Percentiles rank a stretch among this genome's conserved stretches.
These are phyloP conservation scores for Limnodromus scolopaceus DNA, from an alignment of 2,797 vertebrate genomes.

Conservation along the genomic window DNA sequence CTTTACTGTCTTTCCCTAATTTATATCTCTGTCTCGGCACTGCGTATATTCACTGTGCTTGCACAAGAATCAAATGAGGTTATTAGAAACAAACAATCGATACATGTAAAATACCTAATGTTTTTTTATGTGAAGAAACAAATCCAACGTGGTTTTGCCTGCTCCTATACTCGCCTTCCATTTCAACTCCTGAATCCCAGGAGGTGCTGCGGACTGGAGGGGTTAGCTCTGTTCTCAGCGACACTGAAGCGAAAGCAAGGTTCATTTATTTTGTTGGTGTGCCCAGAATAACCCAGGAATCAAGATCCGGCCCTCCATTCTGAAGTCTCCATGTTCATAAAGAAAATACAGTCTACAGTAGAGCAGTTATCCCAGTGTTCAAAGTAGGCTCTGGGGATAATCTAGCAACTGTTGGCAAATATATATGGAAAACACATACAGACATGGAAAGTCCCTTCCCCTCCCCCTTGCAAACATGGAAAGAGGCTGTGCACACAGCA, in stretches of 20 bases:
- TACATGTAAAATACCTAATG: not conserved
- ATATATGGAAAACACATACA: slow-evolving; percentile 51
- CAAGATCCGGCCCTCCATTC: not conserved
- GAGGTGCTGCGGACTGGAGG: not conserved
- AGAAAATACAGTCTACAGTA: slow-evolving; percentile 46
- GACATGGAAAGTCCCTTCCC: slow-evolving; percentile 63
- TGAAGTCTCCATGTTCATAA: slow-evolving; percentile 20
- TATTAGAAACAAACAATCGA: not conserved
- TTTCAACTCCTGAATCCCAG: not conserved
- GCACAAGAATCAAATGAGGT: not conserved
- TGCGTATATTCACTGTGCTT: not conserved
- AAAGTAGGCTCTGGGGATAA: slow-evolving; percentile 48
- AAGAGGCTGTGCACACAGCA: slow-evolving; percentile 7
- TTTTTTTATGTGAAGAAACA: not conserved
- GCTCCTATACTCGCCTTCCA: not conserved
- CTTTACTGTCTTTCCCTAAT: not conserved
- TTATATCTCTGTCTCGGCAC: not conserved
- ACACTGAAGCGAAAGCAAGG: not conserved
- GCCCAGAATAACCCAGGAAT: slow-evolving; percentile 38
- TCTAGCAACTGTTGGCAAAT: slow-evolving; percentile 57
- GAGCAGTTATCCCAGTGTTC: slow-evolving; percentile 21
- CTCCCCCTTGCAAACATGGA: slow-evolving; percentile 46
- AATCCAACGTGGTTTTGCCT: not conserved
- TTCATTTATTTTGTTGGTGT: slow-evolving; percentile 52
- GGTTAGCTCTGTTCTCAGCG: not conserved